Percentiles rank a stretch among this genome's conserved stretches.
Evolutionary conservation across 53 echinoderm and acorn worm genomes (phyloP).

Genomic region (Actinopyga echinites): DNA sequence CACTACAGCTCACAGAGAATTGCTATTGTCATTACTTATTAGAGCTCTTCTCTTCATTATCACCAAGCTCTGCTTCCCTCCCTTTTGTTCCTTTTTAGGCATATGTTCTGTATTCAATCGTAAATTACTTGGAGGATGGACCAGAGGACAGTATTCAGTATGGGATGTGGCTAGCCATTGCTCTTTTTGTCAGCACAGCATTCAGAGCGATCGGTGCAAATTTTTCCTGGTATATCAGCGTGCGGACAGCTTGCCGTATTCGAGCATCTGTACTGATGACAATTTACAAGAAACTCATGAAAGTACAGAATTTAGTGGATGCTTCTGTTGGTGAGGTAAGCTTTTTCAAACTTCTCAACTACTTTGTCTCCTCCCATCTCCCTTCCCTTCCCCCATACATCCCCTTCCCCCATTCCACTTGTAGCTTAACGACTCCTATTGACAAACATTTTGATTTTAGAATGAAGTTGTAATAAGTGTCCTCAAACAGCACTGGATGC

Average conservation of each 20-base stretch:
- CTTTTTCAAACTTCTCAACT: too few species aligned
- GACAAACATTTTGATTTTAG: too few species aligned
- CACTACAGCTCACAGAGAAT: too few species aligned
- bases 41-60: too few species aligned
- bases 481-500: too few species aligned
- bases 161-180: conserved; percentile 52
- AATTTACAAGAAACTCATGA: conserved; percentile 71
- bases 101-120: conserved; percentile 59
- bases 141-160: conserved; percentile 41
- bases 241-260: conserved; percentile 66
- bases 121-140: conserved; percentile 54
- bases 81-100: conserved; percentile 43
- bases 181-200: conserved; percentile 49
- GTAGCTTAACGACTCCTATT: too few species aligned
- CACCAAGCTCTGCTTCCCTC: too few species aligned
- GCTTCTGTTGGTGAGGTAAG: conserved; percentile 85
- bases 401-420: too few species aligned
- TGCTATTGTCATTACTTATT: too few species aligned
- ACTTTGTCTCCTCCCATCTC: too few species aligned
- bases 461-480: too few species aligned
- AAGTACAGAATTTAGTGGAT: conserved; percentile 54
- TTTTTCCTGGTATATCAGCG: conserved; percentile 65
- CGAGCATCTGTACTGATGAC: conserved; percentile 69
- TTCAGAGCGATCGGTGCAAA: conserved; percentile 61
- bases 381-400: too few species aligned